phyloP scores from a whole-genome alignment of 2,113 vertebrate species.

The Chascanopsetta lugubris region DNA sequence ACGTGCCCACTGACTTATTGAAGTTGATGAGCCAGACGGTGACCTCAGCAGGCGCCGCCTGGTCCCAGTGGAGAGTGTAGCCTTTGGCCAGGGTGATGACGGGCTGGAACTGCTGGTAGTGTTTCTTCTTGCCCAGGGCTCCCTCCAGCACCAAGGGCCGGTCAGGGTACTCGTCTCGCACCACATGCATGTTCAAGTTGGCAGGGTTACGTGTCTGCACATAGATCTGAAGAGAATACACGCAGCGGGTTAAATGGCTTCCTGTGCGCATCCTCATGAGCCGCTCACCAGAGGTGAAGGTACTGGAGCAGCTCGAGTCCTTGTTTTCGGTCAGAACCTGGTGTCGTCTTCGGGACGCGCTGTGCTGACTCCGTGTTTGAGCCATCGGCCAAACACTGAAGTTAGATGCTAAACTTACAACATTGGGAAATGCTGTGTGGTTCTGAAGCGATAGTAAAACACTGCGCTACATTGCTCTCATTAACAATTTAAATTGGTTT shows the following conservation, averaged over 20 bases:
- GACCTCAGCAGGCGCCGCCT: constrained; percentile 89
- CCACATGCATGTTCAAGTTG: constrained; percentile 88
- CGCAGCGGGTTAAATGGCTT: not conserved
- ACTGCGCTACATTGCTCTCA: too few relatives aligned
- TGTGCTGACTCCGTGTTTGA: too few relatives aligned
- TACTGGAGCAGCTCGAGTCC: too few relatives aligned
- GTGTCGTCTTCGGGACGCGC: too few relatives aligned
- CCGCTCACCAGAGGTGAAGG: too few relatives aligned
- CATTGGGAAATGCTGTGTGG: too few relatives aligned
- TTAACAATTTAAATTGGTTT: too few relatives aligned
- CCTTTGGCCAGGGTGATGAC: constrained; percentile 90
- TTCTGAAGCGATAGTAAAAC: too few relatives aligned
- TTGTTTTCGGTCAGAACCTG: too few relatives aligned
- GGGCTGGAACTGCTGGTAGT: constrained; percentile 98
- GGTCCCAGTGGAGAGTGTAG: constrained; percentile 97
- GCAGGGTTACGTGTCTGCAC: constrained; percentile 91
- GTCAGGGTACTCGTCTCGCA: constrained; percentile 89
- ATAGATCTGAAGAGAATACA: constrained; percentile 84
- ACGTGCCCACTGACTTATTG: constrained; percentile 86
- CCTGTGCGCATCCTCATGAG: not conserved
- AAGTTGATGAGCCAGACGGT: constrained; percentile 98
- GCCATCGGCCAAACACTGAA: too few relatives aligned
- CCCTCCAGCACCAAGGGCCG: constrained; percentile 88
- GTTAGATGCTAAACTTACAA: too few relatives aligned
- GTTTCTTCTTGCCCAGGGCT: constrained; percentile 89